Evolutionary conservation across 2,888 invertebrate species (phyloP).

Genomic region (Pyrgus malvae): DNA sequence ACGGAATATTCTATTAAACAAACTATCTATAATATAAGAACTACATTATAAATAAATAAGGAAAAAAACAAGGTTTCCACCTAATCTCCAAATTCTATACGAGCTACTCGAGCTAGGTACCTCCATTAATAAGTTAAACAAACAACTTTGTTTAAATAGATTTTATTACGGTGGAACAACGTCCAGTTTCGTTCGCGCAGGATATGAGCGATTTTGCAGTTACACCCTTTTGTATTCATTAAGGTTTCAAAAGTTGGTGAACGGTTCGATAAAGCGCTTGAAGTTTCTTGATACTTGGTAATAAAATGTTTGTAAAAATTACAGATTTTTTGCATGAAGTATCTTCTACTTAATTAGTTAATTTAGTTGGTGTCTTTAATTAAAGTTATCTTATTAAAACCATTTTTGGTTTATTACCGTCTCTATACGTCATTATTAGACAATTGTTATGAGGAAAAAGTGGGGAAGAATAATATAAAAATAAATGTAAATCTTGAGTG

Average conservation of each 20-base stretch:
- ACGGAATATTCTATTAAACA: no score
- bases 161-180: conserved; percentile 32
- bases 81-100: conserved; percentile 76
- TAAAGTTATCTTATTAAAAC: no score
- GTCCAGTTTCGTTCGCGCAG: conserved; percentile 38
- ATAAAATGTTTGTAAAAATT: not conserved
- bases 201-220: conserved; percentile 41
- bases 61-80: conserved; percentile 53
- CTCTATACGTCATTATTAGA: no score
- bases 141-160: conserved; percentile 38
- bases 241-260: conserved; percentile 65
- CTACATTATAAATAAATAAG: conserved; percentile 2
- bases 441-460: no score
- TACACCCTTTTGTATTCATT: conserved; percentile 53
- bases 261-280: conserved; percentile 47
- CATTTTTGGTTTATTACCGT: no score
- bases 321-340: no score
- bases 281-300: conserved; percentile 54
- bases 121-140: conserved; percentile 67
- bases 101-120: conserved; percentile 64
- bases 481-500: no score
- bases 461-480: no score
- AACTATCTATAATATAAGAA: no score
- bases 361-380: no score
- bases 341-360: no score